These are phyloP conservation scores for Acrocyrtus sp. DNA, from an alignment of 2,888 invertebrate genomes.

Conservation along the genomic window DNA sequence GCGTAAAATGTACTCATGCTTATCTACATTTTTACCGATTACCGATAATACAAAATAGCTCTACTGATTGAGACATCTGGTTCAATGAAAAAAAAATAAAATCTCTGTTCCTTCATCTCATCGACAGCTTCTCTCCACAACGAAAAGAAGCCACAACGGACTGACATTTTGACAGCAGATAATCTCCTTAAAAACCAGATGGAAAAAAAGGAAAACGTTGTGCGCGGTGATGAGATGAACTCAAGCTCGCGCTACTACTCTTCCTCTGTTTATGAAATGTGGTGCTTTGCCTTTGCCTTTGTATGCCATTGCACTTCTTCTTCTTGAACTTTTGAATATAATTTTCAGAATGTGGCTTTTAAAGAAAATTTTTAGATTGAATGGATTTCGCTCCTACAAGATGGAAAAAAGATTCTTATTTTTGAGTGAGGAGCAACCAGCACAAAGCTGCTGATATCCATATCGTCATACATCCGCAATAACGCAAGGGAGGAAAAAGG, in stretches of 20 bases:
- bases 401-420: slow-evolving; percentile 25
- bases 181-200: slow-evolving; percentile 40
- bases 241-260: neutral
- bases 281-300: neutral
- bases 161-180: slow-evolving; percentile 54
- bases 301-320: neutral
- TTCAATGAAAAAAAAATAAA: slow-evolving; percentile 52
- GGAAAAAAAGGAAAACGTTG: slow-evolving; percentile 24
- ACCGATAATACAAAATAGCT: slow-evolving; percentile 16
- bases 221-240: slow-evolving; percentile 22
- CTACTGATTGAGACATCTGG: slow-evolving; percentile 55
- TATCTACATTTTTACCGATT: too few relatives aligned
- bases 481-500: too few relatives aligned
- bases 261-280: too few relatives aligned
- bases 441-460: slow-evolving; percentile 31
- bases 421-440: too few relatives aligned
- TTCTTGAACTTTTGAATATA: slow-evolving; percentile 15
- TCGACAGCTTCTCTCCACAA: slow-evolving; percentile 52
- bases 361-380: neutral
- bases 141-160: slow-evolving; percentile 48
- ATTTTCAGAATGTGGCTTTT: slow-evolving; percentile 25
- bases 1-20: too few relatives aligned
- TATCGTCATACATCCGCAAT: slow-evolving; percentile 9
- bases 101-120: slow-evolving; percentile 53
- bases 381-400: too few relatives aligned